phyloP scores from a whole-genome alignment of 2,888 invertebrate genomes.

The Drosophila paranaensis region DNA sequence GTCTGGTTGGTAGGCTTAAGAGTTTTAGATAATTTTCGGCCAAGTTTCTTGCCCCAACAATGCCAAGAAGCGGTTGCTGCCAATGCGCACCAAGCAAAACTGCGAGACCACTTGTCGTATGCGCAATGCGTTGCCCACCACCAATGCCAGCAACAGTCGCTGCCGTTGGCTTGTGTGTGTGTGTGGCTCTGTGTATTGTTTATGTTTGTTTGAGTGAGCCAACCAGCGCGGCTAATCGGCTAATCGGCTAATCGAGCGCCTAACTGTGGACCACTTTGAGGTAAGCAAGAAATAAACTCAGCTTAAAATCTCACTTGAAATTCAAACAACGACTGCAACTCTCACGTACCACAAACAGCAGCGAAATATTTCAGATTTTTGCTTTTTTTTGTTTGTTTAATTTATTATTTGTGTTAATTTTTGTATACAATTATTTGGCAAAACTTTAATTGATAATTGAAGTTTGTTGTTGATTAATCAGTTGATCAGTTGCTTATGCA shows the following conservation, averaged over 20 bases:
- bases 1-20: conserved; percentile 33
- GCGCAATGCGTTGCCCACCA: conserved; percentile 63
- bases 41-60: conserved; percentile 69
- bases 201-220: conserved; percentile 21
- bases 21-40: conserved; percentile 70
- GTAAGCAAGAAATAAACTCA: conserved; percentile 46
- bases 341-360: conserved; percentile 71
- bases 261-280: conserved; percentile 43
- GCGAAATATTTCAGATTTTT: conserved; percentile 57
- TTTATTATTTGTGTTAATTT: conserved; percentile 19
- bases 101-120: conserved; percentile 67
- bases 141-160: conserved; percentile 74
- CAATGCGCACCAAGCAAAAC: conserved; percentile 67
- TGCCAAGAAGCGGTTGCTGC: conserved; percentile 59
- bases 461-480: conserved; percentile 14
- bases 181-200: conserved; percentile 27
- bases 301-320: conserved; percentile 27
- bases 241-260: conserved; percentile 53
- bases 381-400: conserved; percentile 18
- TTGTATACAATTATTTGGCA: conserved; percentile 12
- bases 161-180: conserved; percentile 24
- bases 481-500: conserved; percentile 57
- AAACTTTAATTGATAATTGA: conserved; percentile 25
- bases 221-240: too few relatives aligned
- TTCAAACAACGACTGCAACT: conserved; percentile 44